phyloP scores from a whole-genome alignment of 2,113 vertebrate species.

The Phoenicopterus ruber region DNA sequence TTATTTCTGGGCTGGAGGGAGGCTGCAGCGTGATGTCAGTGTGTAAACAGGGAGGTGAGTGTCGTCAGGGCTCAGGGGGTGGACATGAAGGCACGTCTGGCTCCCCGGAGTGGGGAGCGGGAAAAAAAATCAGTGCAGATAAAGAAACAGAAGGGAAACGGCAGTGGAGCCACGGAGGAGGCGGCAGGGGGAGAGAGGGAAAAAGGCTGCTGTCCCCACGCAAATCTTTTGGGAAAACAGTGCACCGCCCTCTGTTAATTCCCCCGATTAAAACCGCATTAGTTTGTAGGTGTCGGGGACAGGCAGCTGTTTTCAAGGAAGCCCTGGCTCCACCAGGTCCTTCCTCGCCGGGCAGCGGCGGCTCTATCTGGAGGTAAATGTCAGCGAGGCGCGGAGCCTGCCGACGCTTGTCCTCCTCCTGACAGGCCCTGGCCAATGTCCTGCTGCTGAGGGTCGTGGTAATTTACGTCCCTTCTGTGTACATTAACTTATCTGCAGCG shows the following conservation, averaged over 20 bases:
- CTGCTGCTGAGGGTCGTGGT: conserved; percentile 94
- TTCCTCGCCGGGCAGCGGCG: conserved; percentile 67
- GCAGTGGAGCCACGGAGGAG: conserved; percentile 11
- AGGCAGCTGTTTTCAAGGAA: conserved; percentile 83
- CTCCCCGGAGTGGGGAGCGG: not conserved
- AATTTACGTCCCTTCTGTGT: conserved; percentile 92
- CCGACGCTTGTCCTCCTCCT: conserved; percentile 88
- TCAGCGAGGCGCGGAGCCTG: conserved; percentile 77
- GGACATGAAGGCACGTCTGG: conserved; percentile 56
- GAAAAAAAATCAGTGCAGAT: not conserved
- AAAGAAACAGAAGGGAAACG: conserved; percentile 27
- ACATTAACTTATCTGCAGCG: conserved; percentile 98
- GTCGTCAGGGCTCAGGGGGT: conserved; percentile 46
- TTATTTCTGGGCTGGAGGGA: conserved; percentile 60
- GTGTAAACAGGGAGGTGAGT: conserved; percentile 74
- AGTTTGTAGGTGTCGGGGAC: conserved; percentile 80
- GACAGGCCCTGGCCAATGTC: conserved; percentile 99
- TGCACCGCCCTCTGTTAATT: conserved; percentile 63
- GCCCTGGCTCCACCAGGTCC: conserved; percentile 84
- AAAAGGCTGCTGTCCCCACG: conserved; percentile 25
- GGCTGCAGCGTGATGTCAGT: conserved; percentile 73
- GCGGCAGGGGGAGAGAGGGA: not conserved
- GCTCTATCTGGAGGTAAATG: conserved; percentile 72
- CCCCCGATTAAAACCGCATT: conserved; percentile 76
- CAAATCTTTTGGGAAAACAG: conserved; percentile 57